Conservation (phyloP, 2,113 vertebrate species). For the Zeus faber region DNA sequence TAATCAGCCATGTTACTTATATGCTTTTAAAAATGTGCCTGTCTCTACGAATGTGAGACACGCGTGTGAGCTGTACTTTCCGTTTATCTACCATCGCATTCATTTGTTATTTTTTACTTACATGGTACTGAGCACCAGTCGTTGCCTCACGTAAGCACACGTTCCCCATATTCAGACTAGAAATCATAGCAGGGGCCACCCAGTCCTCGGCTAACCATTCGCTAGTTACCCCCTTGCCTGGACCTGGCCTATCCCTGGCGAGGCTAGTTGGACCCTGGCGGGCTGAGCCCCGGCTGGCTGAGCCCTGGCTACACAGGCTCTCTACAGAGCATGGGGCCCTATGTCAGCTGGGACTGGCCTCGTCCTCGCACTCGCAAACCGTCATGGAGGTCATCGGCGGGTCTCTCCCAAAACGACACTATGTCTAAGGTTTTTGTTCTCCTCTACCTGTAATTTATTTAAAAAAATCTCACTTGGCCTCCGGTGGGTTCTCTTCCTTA, state of each 20-base stretch:
- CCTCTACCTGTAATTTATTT: too few species aligned
- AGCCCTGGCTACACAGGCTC: constrained; percentile 22
- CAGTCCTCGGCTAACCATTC: constrained; percentile 15
- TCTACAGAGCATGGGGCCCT: constrained; percentile 27
- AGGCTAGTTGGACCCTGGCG: constrained; percentile 22
- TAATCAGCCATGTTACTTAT: not conserved
- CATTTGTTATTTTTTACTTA: constrained; percentile 64
- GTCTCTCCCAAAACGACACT: too few species aligned
- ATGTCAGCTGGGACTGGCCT: constrained; percentile 47
- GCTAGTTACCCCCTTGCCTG: too few species aligned
- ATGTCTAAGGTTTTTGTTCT: too few species aligned
- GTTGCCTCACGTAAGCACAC: constrained; percentile 24
- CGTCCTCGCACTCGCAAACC: constrained; percentile 28
- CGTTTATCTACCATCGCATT: too few species aligned
- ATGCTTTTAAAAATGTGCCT: not conserved
- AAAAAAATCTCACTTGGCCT: not conserved
- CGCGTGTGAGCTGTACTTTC: not conserved
- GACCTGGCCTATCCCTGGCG: not conserved
- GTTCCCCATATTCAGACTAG: constrained; percentile 46
- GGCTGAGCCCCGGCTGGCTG: constrained; percentile 7
- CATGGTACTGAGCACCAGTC: constrained; percentile 35
- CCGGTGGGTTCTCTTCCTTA: not conserved
- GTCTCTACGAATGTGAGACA: not conserved
- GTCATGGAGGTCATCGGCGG: constrained; percentile 21
- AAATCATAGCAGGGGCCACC: constrained; percentile 26